These are phyloP conservation scores for Podarcis siculus DNA, from an alignment of 2,797 vertebrate genomes.

Conservation along the genomic window DNA sequence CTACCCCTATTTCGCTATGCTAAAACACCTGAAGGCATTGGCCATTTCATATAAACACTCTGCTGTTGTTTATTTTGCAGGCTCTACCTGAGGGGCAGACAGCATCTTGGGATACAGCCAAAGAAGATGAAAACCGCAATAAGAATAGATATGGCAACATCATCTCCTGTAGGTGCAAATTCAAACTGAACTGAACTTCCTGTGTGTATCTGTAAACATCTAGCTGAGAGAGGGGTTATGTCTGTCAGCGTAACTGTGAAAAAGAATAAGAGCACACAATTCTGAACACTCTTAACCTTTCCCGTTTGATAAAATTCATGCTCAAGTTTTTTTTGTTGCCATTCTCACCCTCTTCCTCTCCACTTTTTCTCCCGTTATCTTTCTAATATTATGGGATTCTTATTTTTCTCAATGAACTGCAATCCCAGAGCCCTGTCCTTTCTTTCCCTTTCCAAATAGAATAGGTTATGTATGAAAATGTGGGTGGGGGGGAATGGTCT, in stretches of 20 bases:
- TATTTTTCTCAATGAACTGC: background rate
- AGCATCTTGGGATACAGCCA: constrained; percentile 96
- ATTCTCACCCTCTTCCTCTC: background rate
- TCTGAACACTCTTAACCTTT: constrained; percentile 2
- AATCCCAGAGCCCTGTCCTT: background rate
- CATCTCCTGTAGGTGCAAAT: constrained; percentile 95
- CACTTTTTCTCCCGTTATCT: constrained; percentile 3
- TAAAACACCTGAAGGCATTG: constrained; percentile 34
- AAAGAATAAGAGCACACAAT: background rate
- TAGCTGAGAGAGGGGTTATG: background rate
- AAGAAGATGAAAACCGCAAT: constrained; percentile 97
- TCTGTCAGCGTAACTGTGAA: constrained; percentile 11
- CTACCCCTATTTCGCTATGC: background rate
- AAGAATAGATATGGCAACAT: constrained; percentile 99
- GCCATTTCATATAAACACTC: constrained; percentile 38
- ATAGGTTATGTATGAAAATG: background rate
- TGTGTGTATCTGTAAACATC: background rate
- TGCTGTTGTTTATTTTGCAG: constrained; percentile 76
- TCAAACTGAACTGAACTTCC: constrained; percentile 43
- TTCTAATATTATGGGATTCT: constrained; percentile 6
- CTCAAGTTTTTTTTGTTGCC: background rate
- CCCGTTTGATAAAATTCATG: background rate
- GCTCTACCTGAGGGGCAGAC: constrained; percentile 95
- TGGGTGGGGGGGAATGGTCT: background rate
- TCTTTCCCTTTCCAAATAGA: background rate